These are phyloP conservation scores for Cotesia congregata DNA, from an alignment of 2,888 invertebrate species.

Conservation along the genomic window DNA sequence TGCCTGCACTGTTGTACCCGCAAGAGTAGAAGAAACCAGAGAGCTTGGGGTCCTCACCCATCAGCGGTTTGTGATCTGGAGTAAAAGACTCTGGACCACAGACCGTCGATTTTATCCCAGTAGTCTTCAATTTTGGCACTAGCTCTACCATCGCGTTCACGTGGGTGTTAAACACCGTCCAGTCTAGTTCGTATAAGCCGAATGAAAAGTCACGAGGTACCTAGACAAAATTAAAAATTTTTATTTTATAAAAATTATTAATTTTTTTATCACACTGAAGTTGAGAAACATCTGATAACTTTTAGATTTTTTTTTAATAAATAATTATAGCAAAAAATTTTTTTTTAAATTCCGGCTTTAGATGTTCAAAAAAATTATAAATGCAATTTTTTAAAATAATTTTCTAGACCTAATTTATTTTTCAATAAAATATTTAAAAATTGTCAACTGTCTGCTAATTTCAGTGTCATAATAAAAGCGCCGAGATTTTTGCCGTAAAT, in stretches of 20 bases:
- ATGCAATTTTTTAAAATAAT: no score
- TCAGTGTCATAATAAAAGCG: no score
- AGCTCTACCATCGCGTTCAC: constrained; percentile 80
- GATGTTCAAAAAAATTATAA: no score
- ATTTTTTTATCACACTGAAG: no score
- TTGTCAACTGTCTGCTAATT: no score
- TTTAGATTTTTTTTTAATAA: no score
- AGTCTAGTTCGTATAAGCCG: constrained; percentile 88
- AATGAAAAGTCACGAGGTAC: constrained; percentile 85
- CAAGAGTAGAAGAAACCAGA: constrained; percentile 86
- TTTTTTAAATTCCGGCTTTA: no score
- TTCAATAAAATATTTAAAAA: no score
- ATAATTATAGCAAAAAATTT: no score
- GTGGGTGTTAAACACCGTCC: constrained; percentile 86
- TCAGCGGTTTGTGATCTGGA: constrained; percentile 89
- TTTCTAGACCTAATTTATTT: no score
- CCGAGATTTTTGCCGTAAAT: no score
- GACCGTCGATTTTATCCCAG: constrained; percentile 88
- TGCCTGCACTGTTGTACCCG: constrained; percentile 92
- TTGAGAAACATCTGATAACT: no score
- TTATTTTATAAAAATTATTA: background rate
- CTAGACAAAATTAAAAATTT: constrained; percentile 61
- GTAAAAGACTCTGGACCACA: constrained; percentile 95
- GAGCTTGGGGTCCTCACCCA: constrained; percentile 76
- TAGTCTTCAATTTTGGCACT: constrained; percentile 80